phyloP scores from a whole-genome alignment of 2,888 invertebrate species.

The Drosophila paucipuncta region DNA sequence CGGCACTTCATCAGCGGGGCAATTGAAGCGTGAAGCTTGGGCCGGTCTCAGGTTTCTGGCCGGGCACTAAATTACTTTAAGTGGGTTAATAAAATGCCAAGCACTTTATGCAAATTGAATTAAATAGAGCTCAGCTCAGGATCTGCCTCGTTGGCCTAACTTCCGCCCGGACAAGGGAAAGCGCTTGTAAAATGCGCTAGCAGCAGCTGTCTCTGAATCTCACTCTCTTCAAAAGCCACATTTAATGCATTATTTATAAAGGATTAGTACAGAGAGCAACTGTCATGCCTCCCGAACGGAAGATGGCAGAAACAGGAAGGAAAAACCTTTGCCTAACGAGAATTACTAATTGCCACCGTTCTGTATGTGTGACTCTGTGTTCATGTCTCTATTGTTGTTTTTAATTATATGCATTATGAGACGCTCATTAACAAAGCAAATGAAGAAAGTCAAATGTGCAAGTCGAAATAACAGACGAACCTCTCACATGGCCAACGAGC shows the following conservation, averaged over 20 bases:
- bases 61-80: slow-evolving; percentile 75
- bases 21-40: slow-evolving; percentile 64
- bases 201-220: slow-evolving; percentile 25
- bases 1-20: slow-evolving; percentile 71
- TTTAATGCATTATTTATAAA: slow-evolving; percentile 79
- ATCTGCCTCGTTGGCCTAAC: slow-evolving; percentile 53
- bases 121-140: slow-evolving; percentile 65
- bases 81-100: slow-evolving; percentile 77
- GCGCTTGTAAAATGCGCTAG: slow-evolving; percentile 44
- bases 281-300: slow-evolving; percentile 58
- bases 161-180: slow-evolving; percentile 53
- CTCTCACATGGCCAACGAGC: slow-evolving; percentile 40
- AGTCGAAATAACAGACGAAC: slow-evolving; percentile 39
- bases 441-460: slow-evolving; percentile 71
- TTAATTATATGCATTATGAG: slow-evolving; percentile 79
- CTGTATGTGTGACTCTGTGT: slow-evolving; percentile 11
- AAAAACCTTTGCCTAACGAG: slow-evolving; percentile 72
- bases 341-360: slow-evolving; percentile 71
- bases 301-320: slow-evolving; percentile 69
- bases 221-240: slow-evolving; percentile 31
- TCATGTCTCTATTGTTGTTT: slow-evolving; percentile 58
- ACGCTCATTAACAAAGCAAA: slow-evolving; percentile 78
- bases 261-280: slow-evolving; percentile 66
- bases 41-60: slow-evolving; percentile 50
- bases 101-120: slow-evolving; percentile 78